A percentile compares a stretch with the other conserved stretches of the same genome.
Evolutionary conservation across 1,140 invertebrate species (phyloP).

Genomic region (Nixonia krombeini): DNA sequence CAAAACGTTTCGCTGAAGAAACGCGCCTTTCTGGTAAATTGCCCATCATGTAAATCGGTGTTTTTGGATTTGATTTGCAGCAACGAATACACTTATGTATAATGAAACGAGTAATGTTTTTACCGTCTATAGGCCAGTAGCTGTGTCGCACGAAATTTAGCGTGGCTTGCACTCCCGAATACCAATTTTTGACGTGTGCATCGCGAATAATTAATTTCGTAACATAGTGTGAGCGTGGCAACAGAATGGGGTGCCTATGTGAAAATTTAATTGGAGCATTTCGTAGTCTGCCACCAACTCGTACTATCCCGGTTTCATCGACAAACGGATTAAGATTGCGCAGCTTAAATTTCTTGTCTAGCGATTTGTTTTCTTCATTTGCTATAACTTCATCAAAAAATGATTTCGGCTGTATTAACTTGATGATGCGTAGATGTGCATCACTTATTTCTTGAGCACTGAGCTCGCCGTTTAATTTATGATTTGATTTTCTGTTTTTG

Average conservation of each 20-base stretch:
- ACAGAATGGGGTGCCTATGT: conserved; percentile 57
- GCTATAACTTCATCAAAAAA: not conserved
- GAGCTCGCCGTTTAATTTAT: not conserved
- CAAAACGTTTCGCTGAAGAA: conserved; percentile 1
- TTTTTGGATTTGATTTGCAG: conserved; percentile 3
- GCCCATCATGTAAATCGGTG: conserved; percentile 25
- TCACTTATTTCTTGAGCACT: not conserved
- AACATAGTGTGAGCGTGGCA: conserved; percentile 42
- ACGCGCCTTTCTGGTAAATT: conserved; percentile 11
- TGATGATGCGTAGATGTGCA: no score
- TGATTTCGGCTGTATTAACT: not conserved
- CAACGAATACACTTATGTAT: conserved; percentile 19
- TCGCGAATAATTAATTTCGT: conserved; percentile 22
- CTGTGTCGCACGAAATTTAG: conserved; percentile 40
- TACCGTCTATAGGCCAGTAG: conserved; percentile 43
- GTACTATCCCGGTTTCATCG: conserved; percentile 52
- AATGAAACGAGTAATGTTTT: conserved; percentile 13
- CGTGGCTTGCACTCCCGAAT: no score
- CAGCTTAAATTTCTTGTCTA: not conserved
- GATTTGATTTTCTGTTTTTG: not conserved
- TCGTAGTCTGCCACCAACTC: conserved; percentile 62
- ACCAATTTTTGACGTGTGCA: conserved; percentile 29
- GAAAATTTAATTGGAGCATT: conserved; percentile 45
- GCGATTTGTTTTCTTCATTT: not conserved
- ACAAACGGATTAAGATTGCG: conserved; percentile 50